These are phyloP conservation scores for Felis catus DNA, from an alignment of 2,113 vertebrate species.

Conservation along the genomic window F.catus_Fca126_mat1.0 CM031416.1:53083001-53083500, in stretches of 20 bases:
- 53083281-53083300: conserved; percentile 86
- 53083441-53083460: conserved; percentile 45
- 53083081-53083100: conserved; percentile 73
- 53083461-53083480: conserved; percentile 52
- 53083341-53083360: conserved; percentile 80
- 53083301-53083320: conserved; percentile 83
- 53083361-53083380: conserved; percentile 79
- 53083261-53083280: conserved; percentile 88
- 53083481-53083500: conserved; percentile 44
- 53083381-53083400: conserved; percentile 72
- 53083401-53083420: conserved; percentile 58
- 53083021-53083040: conserved; percentile 50
- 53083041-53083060: conserved; percentile 53
- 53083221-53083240: conserved; percentile 79
- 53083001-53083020: conserved; percentile 44
- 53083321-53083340: conserved; percentile 84
- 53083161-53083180: conserved; percentile 80
- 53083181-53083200: conserved; percentile 85
- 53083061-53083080: conserved; percentile 75
- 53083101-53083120: conserved; percentile 77
- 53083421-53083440: not conserved
- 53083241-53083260: conserved; percentile 88
- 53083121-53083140: conserved; percentile 80
- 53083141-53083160: conserved; percentile 82
- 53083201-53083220: conserved; percentile 83